Conservation (phyloP, 2,113 vertebrate genomes). For the Apeltes quadracus region DNA sequence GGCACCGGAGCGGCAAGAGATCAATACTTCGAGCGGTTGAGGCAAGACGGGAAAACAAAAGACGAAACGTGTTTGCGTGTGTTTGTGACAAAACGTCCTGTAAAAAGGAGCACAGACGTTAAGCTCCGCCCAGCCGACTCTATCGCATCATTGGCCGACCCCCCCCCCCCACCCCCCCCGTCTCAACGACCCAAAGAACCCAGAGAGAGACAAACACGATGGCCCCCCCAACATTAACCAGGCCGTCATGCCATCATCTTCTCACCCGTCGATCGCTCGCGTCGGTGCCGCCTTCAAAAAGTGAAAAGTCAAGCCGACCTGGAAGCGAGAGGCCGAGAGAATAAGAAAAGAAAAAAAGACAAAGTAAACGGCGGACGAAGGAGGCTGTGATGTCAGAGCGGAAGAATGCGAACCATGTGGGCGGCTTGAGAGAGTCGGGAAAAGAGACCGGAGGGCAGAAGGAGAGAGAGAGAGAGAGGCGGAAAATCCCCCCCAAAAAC, state of each 20-base stretch:
- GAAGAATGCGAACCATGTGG: conserved; percentile 75
- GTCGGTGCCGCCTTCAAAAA: not conserved
- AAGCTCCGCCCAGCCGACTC: no score
- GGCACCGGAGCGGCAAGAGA: no score
- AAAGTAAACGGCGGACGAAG: conserved; percentile 44
- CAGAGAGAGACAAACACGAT: conserved; percentile 13
- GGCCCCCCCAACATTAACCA: conserved; percentile 24
- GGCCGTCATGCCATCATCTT: conserved; percentile 9
- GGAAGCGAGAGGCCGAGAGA: not conserved
- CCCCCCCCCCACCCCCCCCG: no score
- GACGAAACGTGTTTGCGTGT: no score
- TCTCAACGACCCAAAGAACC: no score
- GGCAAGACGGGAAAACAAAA: no score
- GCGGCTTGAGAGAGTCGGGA: conserved; percentile 51
- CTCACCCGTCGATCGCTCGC: not conserved
- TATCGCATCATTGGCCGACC: no score
- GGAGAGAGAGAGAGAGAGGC: no score
- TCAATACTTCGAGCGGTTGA: no score
- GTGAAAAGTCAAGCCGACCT: not conserved
- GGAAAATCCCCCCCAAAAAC: no score
- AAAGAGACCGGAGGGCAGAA: conserved; percentile 7
- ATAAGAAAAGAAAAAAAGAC: conserved; percentile 13
- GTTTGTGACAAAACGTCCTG: no score
- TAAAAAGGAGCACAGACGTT: no score
- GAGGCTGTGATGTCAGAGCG: conserved; percentile 69